Percentiles rank a stretch among this genome's conserved stretches.
Conservation (phyloP, 2,797 vertebrate genomes). For the Enteromius viviparus region DNA sequence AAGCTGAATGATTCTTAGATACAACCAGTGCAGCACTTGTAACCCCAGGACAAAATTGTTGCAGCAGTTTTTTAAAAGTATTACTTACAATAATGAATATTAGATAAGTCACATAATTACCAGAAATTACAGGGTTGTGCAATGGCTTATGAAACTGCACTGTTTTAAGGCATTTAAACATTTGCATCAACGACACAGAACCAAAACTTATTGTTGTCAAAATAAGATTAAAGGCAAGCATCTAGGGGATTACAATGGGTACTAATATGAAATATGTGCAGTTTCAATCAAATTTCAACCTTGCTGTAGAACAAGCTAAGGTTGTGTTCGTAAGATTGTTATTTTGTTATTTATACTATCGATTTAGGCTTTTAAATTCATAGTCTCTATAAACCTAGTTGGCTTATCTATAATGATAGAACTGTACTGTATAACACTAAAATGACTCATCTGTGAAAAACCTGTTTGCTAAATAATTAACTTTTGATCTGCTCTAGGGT, state of each 20-base stretch:
- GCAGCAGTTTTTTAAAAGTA: conserved; percentile 26
- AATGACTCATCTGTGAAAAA: background rate
- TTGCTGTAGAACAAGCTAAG: background rate
- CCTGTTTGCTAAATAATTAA: conserved; percentile 17
- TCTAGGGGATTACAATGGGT: too few species aligned
- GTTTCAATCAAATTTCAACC: background rate
- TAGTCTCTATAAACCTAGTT: background rate
- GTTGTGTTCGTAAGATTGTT: background rate
- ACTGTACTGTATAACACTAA: background rate
- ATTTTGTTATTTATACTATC: background rate
- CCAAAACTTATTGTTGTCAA: too few species aligned
- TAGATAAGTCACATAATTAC: conserved; percentile 19
- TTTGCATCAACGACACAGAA: too few species aligned
- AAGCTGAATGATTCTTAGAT: conserved; percentile 6
- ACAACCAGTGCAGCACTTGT: background rate
- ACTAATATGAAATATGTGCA: background rate
- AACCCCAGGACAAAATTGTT: too few species aligned
- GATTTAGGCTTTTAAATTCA: background rate
- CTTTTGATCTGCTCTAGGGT: background rate
- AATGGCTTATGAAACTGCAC: background rate
- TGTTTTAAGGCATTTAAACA: too few species aligned
- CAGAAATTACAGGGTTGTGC: conserved; percentile 35
- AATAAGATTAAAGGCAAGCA: too few species aligned
- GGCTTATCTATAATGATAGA: background rate
- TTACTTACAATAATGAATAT: conserved; percentile 23